These are phyloP conservation scores for Melanostoma scalare DNA, from an alignment of 2,888 invertebrate species.

Conservation along the genomic window DNA sequence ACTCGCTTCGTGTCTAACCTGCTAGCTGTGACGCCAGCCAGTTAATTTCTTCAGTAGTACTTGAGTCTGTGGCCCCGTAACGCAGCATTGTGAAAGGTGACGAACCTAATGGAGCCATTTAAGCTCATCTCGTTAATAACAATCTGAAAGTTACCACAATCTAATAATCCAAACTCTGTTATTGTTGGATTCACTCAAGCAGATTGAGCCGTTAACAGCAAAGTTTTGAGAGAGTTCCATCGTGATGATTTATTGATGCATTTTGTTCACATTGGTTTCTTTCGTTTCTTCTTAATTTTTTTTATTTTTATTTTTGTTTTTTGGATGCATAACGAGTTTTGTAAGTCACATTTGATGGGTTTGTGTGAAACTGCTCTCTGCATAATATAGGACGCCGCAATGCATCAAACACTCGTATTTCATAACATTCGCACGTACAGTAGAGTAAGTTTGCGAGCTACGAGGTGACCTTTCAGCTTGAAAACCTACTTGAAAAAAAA, in stretches of 20 bases:
- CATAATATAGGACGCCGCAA: constrained; percentile 61
- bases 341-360: constrained; percentile 47
- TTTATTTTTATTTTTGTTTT: constrained; percentile 5
- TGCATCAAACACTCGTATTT: constrained; percentile 56
- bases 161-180: constrained; percentile 17
- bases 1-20: constrained; percentile 54
- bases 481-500: not conserved
- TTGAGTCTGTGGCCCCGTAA: constrained; percentile 6
- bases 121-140: constrained; percentile 52
- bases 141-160: constrained; percentile 41
- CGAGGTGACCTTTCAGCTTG: constrained; percentile 30
- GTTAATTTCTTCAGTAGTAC: constrained; percentile 32
- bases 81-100: constrained; percentile 62
- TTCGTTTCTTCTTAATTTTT: too few species aligned
- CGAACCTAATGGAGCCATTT: constrained; percentile 58
- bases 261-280: constrained; percentile 17
- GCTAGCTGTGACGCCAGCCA: constrained; percentile 42
- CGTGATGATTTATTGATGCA: constrained; percentile 59
- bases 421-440: constrained; percentile 55
- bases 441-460: not conserved
- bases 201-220: constrained; percentile 66
- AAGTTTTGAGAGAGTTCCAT: constrained; percentile 25
- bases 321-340: constrained; percentile 47
- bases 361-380: constrained; percentile 44
- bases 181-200: constrained; percentile 62